Evolutionary conservation across 1,140 invertebrate species (phyloP).

Genomic region (Drosophila arawakana): DNA sequence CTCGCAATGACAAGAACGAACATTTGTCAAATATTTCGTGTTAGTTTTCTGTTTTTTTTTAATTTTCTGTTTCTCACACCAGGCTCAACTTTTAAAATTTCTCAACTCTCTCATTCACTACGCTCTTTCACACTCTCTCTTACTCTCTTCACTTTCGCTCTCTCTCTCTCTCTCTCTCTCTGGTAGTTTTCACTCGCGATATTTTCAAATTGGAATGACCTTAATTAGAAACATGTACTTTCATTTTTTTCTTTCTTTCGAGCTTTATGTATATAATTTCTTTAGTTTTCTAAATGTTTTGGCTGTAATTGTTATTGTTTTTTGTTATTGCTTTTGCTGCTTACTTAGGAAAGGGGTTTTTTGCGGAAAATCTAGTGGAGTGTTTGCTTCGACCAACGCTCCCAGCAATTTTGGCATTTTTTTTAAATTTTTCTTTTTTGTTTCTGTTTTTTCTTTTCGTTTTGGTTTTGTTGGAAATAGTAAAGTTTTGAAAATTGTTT

Average conservation of each 20-base stretch:
- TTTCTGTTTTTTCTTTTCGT: constrained; percentile 34
- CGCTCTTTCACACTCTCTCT: constrained; percentile 39
- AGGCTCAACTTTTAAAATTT: constrained; percentile 3
- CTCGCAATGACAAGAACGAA: constrained; percentile 34
- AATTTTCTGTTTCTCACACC: constrained; percentile 5
- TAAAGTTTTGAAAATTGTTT: constrained; percentile 61
- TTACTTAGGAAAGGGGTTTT: constrained; percentile 60
- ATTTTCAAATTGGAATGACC: constrained; percentile 83
- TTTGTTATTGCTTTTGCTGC: constrained; percentile 53
- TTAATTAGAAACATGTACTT: constrained; percentile 83
- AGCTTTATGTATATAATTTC: constrained; percentile 51
- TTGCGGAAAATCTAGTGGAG: constrained; percentile 63
- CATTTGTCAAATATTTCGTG: constrained; percentile 38
- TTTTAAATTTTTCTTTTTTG: constrained; percentile 26
- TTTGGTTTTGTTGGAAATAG: constrained; percentile 68
- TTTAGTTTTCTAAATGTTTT: constrained; percentile 43
- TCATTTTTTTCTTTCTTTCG: constrained; percentile 48
- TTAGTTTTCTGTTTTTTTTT: constrained; percentile 32
- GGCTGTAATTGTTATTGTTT: constrained; percentile 48
- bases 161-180: constrained; percentile 28
- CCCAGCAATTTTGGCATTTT: constrained; percentile 74
- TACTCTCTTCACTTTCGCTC: constrained; percentile 14
- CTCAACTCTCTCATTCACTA: constrained; percentile 56
- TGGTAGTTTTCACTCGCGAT: constrained; percentile 77
- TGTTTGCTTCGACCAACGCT: constrained; percentile 61